These are phyloP conservation scores for Andrena hattorfiana DNA, from an alignment of 2,888 invertebrate genomes.

Conservation along the genomic window DNA sequence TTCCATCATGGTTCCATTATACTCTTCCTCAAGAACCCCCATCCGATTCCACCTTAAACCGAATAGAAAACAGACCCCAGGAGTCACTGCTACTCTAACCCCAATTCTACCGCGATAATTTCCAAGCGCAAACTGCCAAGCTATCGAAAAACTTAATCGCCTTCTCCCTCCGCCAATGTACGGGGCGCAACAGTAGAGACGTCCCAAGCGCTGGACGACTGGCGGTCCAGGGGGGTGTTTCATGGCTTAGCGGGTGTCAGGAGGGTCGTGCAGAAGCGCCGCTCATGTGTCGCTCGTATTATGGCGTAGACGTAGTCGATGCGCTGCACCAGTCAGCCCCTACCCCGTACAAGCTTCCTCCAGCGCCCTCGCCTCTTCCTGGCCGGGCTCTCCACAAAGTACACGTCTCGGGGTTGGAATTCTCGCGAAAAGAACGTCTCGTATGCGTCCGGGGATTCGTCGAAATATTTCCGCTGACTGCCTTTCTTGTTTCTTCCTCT, in stretches of 20 bases:
- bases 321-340: constrained; percentile 13
- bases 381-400: constrained; percentile 58
- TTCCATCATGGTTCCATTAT: too few relatives aligned
- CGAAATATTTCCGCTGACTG: constrained; percentile 72
- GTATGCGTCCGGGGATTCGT: constrained; percentile 69
- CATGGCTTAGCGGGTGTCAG: constrained; percentile 51
- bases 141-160: not conserved
- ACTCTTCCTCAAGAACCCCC: too few relatives aligned
- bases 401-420: constrained; percentile 62
- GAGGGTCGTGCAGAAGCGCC: constrained; percentile 48
- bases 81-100: too few relatives aligned
- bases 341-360: constrained; percentile 60
- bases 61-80: too few relatives aligned
- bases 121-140: not conserved
- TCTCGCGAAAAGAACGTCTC: constrained; percentile 66
- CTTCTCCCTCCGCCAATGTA: not conserved
- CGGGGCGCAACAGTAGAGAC: constrained; percentile 9
- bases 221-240: constrained; percentile 15
- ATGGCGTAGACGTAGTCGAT: constrained; percentile 53
- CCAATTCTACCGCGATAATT: too few relatives aligned
- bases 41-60: too few relatives aligned
- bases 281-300: constrained; percentile 60
- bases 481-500: constrained; percentile 54
- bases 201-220: constrained; percentile 1
- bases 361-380: constrained; percentile 18